These are phyloP conservation scores for Danio choprae DNA, from an alignment of 2,797 vertebrate genomes.

Conservation along the genomic window DNA sequence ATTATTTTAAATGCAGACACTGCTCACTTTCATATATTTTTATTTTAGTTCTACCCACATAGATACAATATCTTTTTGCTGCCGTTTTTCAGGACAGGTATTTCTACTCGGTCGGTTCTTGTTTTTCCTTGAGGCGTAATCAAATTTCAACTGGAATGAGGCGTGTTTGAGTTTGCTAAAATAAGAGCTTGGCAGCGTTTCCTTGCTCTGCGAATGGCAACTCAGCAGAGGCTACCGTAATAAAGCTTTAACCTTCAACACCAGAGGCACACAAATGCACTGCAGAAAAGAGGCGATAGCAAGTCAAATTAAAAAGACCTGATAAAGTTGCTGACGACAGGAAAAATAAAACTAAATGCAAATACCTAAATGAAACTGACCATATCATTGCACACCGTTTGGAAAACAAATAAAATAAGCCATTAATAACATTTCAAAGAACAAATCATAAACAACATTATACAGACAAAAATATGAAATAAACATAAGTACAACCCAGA, in stretches of 20 bases:
- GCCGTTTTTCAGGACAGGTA: background rate
- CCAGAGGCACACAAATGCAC: background rate
- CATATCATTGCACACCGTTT: background rate
- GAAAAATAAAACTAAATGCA: background rate
- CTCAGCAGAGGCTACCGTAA: background rate
- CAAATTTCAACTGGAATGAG: slow-evolving; percentile 17
- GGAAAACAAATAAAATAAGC: background rate
- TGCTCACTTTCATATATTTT: background rate
- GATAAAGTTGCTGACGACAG: background rate
- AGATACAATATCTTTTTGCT: background rate
- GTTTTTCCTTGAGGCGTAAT: slow-evolving; percentile 11
- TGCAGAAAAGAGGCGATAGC: background rate
- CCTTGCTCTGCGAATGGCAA: background rate
- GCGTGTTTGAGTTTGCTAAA: slow-evolving; percentile 35
- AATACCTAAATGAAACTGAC: background rate
- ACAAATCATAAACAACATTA: background rate
- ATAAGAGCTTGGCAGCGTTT: slow-evolving; percentile 5
- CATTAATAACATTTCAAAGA: background rate
- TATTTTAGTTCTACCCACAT: background rate
- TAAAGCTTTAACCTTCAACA: slow-evolving; percentile 15
- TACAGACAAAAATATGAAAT: background rate
- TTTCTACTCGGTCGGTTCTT: background rate
- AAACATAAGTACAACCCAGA: background rate
- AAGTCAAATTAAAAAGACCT: background rate
- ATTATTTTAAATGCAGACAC: background rate